phyloP scores from a whole-genome alignment of 2,113 vertebrate species.

The Cebus imitator region DNA sequence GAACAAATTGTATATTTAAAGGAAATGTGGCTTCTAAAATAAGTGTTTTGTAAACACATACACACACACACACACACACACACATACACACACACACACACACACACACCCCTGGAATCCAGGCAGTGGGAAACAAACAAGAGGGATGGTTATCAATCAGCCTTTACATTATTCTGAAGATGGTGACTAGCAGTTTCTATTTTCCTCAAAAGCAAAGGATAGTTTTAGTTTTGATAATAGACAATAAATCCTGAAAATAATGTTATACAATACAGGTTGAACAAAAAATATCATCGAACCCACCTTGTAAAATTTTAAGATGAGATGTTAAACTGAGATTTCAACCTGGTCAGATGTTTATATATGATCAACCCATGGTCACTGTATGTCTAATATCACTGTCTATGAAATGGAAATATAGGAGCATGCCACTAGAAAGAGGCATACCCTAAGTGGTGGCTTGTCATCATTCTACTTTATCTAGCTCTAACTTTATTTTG shows the following conservation, averaged over 20 bases:
- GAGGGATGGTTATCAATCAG: background rate
- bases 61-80: background rate
- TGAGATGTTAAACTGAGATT: background rate
- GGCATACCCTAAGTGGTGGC: background rate
- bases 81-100: background rate
- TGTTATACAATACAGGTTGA: background rate
- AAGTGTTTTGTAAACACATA: background rate
- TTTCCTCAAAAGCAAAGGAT: background rate
- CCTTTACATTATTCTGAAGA: background rate
- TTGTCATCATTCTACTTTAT: background rate
- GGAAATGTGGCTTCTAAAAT: background rate
- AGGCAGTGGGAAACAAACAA: background rate
- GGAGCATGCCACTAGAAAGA: background rate
- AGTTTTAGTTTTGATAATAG: background rate
- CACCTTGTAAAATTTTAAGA: background rate
- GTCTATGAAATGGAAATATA: background rate
- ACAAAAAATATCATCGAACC: background rate
- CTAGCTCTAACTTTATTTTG: background rate
- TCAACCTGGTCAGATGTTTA: background rate
- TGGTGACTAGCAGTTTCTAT: background rate
- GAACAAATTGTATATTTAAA: background rate
- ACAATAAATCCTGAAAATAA: background rate
- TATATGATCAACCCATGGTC: background rate
- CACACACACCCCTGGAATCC: background rate
- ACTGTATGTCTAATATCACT: background rate